Base-by-base conservation (phyloP, 2,888 invertebrate genomes). In the Chymomyza caudatula region DNA sequence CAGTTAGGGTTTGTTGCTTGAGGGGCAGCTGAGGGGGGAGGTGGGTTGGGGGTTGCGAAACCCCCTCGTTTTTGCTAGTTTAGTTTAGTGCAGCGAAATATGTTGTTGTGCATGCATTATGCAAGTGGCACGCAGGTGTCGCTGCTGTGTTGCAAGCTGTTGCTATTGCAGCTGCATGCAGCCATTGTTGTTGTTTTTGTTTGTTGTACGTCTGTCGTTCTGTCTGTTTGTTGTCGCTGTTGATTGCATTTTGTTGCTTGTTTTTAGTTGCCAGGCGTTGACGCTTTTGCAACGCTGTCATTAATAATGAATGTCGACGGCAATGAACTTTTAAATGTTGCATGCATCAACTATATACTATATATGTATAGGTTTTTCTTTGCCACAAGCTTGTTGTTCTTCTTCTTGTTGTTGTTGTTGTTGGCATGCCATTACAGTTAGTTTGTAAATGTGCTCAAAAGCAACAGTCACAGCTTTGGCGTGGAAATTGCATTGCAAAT, bases 271-370 rank as follows among this genome's bases (percentile, higher is more conserved):
- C 73, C 61, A 65, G 68, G 66, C 74, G 69, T 57, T 69, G 70
- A 57, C 73, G 68, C 60, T 63, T 54, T 53, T 69, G 63, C 73
- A 63, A 70, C 71, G 80, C 78, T 88, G 89, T 85, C 88, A 87
- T 89, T 87, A 87, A 88, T 88, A 89, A 89, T 89, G 87, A 88
- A 89, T 88, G 87, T 85, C 78, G 87, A 85, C 87, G 89, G 89
- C 89, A 89, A 89, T 89, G 89, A 89, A 89, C 89, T 89, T 89
- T 89, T 88, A 88, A 89, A 89, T 82, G 88, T 84, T 87, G 79
- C 79, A 82, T 82, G 80, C 82, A 84, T 77, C 74, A 69, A 75
- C 76, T 77, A 17, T 19, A 44, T 54, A 37, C 23, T 42, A 20
- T 23, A 23, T 2, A 2, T 44, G 54, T 47, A 19, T 56, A 67